A percentile compares a stretch with the other conserved stretches of the same genome.
Evolutionary conservation across 2,113 vertebrate species (phyloP).

Genomic region (Clarias magur): DNA sequence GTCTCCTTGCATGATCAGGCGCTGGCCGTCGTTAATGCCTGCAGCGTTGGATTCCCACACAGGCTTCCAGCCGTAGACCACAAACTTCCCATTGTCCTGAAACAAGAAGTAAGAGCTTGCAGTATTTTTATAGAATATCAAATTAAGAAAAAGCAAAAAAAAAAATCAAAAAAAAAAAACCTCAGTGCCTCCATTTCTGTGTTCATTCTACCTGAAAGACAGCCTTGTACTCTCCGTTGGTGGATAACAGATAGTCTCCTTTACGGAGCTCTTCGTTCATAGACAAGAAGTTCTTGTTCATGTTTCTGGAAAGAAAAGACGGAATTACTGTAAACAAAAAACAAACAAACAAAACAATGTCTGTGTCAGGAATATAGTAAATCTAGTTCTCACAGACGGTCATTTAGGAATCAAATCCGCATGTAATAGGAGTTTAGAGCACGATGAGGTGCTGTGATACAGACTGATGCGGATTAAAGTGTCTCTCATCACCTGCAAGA

Average conservation of each 20-base stretch:
- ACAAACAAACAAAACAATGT: too few species aligned
- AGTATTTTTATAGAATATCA: neutral
- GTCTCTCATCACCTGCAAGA: too few species aligned
- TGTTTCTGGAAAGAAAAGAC: slow-evolving; percentile 1
- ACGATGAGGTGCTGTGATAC: too few species aligned
- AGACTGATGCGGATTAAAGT: too few species aligned
- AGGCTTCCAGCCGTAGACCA: neutral
- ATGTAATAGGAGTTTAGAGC: too few species aligned
- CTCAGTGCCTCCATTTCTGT: neutral
- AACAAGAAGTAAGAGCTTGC: neutral
- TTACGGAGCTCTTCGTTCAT: neutral
- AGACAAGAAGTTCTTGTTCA: slow-evolving; percentile 14
- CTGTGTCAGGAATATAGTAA: too few species aligned
- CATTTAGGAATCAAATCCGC: too few species aligned
- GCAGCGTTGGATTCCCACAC: neutral
- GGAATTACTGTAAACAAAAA: too few species aligned
- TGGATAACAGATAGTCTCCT: neutral
- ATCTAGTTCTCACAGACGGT: too few species aligned
- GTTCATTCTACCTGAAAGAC: neutral
- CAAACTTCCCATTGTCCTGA: neutral
- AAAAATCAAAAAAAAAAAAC: too few species aligned
- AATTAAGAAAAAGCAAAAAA: neutral
- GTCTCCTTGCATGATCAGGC: neutral
- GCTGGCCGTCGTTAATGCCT: too few species aligned
- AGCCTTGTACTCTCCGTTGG: neutral